Evolutionary conservation across 1,140 invertebrate genomes (phyloP).

Genomic region (Scaptomyza montana): DNA sequence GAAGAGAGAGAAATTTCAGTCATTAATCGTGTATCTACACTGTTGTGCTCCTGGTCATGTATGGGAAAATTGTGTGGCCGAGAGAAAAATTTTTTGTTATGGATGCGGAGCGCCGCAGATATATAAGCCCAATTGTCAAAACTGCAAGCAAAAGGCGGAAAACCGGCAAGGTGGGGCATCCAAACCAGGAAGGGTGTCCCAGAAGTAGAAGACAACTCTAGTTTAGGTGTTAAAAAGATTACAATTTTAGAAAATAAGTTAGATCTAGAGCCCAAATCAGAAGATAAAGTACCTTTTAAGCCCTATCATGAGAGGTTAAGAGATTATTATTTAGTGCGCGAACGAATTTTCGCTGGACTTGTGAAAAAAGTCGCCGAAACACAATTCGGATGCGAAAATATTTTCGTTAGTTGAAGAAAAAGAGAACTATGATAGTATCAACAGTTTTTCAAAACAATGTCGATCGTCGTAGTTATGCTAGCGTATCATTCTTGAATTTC

Average conservation of each 20-base stretch:
- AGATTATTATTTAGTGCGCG: not conserved
- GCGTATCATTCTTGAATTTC: not conserved
- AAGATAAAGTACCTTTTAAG: not conserved
- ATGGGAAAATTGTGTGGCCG: too few relatives aligned
- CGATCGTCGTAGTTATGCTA: not conserved
- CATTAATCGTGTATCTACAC: not conserved
- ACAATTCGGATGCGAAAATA: not conserved
- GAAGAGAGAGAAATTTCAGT: not conserved
- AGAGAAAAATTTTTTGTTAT: conserved; percentile 24
- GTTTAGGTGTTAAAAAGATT: not conserved
- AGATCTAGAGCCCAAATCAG: not conserved
- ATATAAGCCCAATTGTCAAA: not conserved
- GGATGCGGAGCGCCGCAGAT: conserved; percentile 1
- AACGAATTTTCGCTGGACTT: not conserved
- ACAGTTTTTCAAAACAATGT: not conserved
- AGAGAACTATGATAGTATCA: not conserved
- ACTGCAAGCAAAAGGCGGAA: not conserved
- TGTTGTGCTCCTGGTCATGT: not conserved
- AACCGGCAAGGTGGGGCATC: not conserved
- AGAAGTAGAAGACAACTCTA: too few relatives aligned
- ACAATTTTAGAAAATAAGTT: not conserved
- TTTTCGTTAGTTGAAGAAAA: too few relatives aligned
- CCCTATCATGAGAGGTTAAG: not conserved
- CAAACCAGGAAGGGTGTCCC: not conserved
- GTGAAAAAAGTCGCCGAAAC: not conserved